Conservation (phyloP, 2,888 invertebrate genomes). For the Chymomyza amoena region DNA sequence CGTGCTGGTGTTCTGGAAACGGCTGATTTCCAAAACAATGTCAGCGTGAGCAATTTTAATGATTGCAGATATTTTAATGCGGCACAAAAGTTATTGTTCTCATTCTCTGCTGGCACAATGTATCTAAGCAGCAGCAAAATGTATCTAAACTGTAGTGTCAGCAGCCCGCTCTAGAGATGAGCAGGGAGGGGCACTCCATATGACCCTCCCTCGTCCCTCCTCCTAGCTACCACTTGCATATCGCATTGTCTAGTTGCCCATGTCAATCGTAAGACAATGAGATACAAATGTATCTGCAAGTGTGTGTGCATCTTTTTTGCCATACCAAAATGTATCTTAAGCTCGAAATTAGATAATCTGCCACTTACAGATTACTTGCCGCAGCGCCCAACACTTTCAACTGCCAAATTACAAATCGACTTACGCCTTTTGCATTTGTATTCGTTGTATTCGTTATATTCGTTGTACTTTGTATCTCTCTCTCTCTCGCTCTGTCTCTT, state of each 20-base stretch:
- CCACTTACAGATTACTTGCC: not conserved
- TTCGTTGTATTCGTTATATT: constrained; percentile 13
- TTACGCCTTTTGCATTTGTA: constrained; percentile 9
- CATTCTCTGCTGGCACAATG: constrained; percentile 34
- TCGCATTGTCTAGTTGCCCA: constrained; percentile 13
- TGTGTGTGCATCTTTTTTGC: not conserved
- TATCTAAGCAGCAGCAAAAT: constrained; percentile 17
- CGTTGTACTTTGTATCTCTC: constrained; percentile 29
- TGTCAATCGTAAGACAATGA: not conserved
- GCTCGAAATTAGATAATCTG: not conserved
- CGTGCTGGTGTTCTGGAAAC: constrained; percentile 23
- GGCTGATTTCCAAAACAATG: constrained; percentile 60
- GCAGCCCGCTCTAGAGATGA: constrained; percentile 12
- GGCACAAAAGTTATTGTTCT: constrained; percentile 66
- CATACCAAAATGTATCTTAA: not conserved
- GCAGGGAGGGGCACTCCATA: not conserved
- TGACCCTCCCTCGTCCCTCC: not conserved
- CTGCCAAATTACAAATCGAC: not conserved
- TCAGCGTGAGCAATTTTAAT: constrained; percentile 72
- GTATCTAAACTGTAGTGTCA: constrained; percentile 33
- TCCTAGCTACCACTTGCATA: constrained; percentile 5
- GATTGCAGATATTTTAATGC: constrained; percentile 76
- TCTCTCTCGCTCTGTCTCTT: constrained; percentile 2
- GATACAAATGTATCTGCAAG: not conserved
- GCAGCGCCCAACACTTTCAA: not conserved